phyloP scores from a whole-genome alignment of 1,140 invertebrate species.

The Hylaeus anthracinus region DNA sequence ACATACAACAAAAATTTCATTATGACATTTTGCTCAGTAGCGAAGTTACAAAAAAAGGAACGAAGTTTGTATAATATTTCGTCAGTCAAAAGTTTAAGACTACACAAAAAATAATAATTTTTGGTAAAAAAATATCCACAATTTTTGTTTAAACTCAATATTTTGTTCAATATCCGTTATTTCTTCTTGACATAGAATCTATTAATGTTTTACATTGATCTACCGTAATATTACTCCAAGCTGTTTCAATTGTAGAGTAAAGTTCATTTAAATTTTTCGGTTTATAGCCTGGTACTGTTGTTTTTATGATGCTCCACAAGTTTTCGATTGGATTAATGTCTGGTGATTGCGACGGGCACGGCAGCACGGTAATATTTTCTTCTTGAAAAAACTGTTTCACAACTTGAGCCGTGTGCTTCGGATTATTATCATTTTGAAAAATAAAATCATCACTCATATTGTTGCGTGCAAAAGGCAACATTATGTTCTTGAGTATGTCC shows the following conservation, averaged over 20 bases:
- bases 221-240: conserved; percentile 10
- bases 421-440: conserved; percentile 21
- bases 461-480: conserved; percentile 4
- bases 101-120: not conserved
- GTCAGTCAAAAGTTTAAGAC: not conserved
- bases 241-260: conserved; percentile 16
- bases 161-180: conserved; percentile 6
- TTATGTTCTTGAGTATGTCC: conserved; percentile 3
- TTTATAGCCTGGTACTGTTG: not conserved
- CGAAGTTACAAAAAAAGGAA: not conserved
- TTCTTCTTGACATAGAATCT: conserved; percentile 17
- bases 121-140: not conserved
- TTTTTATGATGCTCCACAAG: conserved; percentile 22
- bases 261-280: conserved; percentile 23
- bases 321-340: conserved; percentile 20
- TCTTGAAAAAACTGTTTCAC: conserved; percentile 16
- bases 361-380: conserved; percentile 12
- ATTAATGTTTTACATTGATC: conserved; percentile 21
- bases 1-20: not conserved
- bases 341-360: not conserved
- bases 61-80: not conserved
- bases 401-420: not conserved
- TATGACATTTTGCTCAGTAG: not conserved
- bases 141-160: conserved; percentile 8
- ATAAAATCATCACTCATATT: not conserved